Evolutionary conservation across 1,140 invertebrate genomes (phyloP), one percentile per base, ranked within the genome.

Genomic region (Brachionus rotundiformis): DNA sequence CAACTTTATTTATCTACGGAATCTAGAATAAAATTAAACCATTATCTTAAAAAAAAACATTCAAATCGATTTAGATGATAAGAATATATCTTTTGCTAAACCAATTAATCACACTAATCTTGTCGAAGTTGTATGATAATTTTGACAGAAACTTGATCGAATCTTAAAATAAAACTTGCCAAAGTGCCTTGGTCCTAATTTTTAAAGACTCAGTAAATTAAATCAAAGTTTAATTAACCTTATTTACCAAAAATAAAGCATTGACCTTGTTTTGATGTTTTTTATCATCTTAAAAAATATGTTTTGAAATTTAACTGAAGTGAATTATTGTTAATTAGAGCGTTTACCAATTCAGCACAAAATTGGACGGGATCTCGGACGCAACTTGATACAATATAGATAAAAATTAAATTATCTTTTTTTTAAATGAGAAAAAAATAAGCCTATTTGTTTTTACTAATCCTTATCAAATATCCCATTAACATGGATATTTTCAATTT

Each of bases 191-290:
- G 7, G 47, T 54, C 47, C 23, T 16, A 19, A 7, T 54, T 54
- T 54, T 16, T 16, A 7, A 8, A 41, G 39, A 41, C 39, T 16
- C 16, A 19, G 16, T 54, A 19, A 54, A 54, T 19, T 54, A 54
- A 54, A 54, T 54, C 47, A 54, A 54, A 54, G 47, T 54, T 54
- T 54, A 54, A 54, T 54, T 54, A 19, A 23, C 16, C 47, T 19
- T 54, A 54, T 54, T 54, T 54, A 54, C 19, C 2, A 54, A 54
- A 54, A 54, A 54, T 54, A 54, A 54, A 54, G 23, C 19, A 54
- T 19, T 54, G 47, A 54, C 47, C 47, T 54, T 54, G 47, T 23
- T 54, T 54, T 54, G 16, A 54, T 54, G 47, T 54, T 54, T 54
- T 54, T 54, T 54, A 54, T 54, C 23, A 19, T 54, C 47, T 54